Evolutionary conservation across 1,140 invertebrate genomes (phyloP), one percentile per base, ranked within the genome.

Genomic region (Epicauta chinensis): DNA sequence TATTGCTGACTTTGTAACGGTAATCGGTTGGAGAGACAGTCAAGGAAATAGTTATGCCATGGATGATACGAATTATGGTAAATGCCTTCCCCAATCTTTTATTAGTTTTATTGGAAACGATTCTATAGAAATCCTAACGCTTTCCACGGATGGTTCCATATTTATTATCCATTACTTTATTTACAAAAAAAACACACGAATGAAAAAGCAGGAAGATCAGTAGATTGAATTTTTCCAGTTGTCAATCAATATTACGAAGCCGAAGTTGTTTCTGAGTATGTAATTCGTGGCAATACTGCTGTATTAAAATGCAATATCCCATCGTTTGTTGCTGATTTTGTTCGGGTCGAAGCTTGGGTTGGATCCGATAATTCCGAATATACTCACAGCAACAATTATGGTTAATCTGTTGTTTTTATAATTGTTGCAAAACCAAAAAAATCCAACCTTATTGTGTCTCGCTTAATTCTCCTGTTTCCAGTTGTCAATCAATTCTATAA

Each of bases 301-400:
- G 86, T 96, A 40, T 71, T 96, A 34, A 93, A 93, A 73, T 96
- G 93, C 71, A 89, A 86, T 59, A 93, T 96, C 60, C 93, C 93
- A 12, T 87, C 85, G 48, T 96, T 93, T 73, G 89, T 94, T 34
- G 83, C 87, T 36, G 91, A 94, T 75, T 95, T 93, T 69, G 86
- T 95, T 23, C 81, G 83, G 62, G 90, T 96, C 5, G 87, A 91
- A 62, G 81, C 87, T 47, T 97, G 93, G 93, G 81, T 89, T 52
- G 83, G 86, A 61, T 87, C 82, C 55, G 84, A 87, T 61, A 81
- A 79, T 55, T 80, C 81, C 51, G 82, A 83, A 69, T 90, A 86
- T 67, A 63, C 62, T 62, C 65, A 71, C 49, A 69, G 71, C 54
- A 69, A 64, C 45, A 71, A 77, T 59, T 78, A 77, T 57, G 76